Evolutionary conservation across 2,888 invertebrate genomes (phyloP), one percentile per base, ranked within the genome.

Genomic region (Noctua fimbriata): DNA sequence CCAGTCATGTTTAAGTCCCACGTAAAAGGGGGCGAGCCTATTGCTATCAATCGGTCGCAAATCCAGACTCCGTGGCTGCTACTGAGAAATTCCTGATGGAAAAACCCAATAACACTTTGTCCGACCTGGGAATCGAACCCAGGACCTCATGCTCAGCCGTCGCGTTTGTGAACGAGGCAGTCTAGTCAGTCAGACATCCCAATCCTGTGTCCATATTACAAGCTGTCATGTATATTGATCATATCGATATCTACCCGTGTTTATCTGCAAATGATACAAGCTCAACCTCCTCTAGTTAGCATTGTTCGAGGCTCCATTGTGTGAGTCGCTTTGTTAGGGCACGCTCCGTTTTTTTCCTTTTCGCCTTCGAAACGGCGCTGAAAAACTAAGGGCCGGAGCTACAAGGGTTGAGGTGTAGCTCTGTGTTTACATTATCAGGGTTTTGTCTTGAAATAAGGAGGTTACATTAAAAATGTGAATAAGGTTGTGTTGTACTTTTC

Each of bases 231-330:
- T 83, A 44, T 84, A 81, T 86, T 86, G 84, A 86, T 86, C 69
- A 86, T 81, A 86, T 92, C 92, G 92, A 92, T 93, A 91, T 89
- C 89, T 91, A 91, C 87, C 88, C 91, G 92, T 93, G 94, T 95
- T 93, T 95, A 95, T 95, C 95, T 94, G 92, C 93, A 92, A 95
- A 94, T 95, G 95, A 95, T 95, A 95, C 95, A 94, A 93, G 94
- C 93, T 91, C 80, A 89, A 90, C 90, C 92, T 92, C 92, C 92
- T 94, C 94, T 95, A 95, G 95, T 95, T 95, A 94, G 94, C 94
- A 96, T 96, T 96, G 96, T 97, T 95, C 95, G 92, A 90, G 92
- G 92, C 89, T 89, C 95, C 93, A 96, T 96, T 96, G 96, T 96
- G 91, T 90, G 86, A 91, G 87, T 84, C 91, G 94, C 95, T 95